Conservation (phyloP, 2,888 invertebrate species). For the Embidobia sp. region DNA sequence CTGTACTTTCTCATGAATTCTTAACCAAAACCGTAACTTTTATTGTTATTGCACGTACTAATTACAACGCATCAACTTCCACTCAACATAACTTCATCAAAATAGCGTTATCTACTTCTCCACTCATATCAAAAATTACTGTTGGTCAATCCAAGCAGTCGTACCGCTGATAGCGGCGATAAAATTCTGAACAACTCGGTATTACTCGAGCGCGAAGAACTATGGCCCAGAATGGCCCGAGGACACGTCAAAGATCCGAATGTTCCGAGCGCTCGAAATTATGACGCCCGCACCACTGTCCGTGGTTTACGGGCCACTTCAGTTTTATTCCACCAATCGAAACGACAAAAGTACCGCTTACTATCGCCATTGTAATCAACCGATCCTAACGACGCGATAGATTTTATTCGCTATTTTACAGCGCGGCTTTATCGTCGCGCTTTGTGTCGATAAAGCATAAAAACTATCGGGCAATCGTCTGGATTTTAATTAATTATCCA, state of each 20-base stretch:
- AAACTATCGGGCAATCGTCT: constrained; percentile 14
- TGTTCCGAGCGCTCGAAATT: constrained; percentile 19
- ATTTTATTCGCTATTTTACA: constrained; percentile 63
- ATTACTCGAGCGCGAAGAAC: constrained; percentile 62
- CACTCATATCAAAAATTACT: constrained; percentile 12
- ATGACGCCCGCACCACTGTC: constrained; percentile 34
- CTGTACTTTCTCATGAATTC: no score
- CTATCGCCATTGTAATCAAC: constrained; percentile 59
- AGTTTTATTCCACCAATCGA: constrained; percentile 55
- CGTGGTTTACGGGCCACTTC: constrained; percentile 59
- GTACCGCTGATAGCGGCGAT: constrained; percentile 76
- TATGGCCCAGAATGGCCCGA: constrained; percentile 70
- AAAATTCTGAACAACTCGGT: constrained; percentile 77
- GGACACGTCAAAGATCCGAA: constrained; percentile 65
- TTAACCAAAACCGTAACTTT: no score
- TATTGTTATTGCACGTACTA: no score
- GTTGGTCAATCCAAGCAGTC: constrained; percentile 71
- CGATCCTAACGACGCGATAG: constrained; percentile 58
- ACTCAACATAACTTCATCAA: no score
- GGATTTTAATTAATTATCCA: constrained; percentile 51
- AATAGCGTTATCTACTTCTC: no score
- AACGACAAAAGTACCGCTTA: constrained; percentile 62
- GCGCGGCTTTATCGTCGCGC: constrained; percentile 47
- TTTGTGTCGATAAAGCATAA: constrained; percentile 53
- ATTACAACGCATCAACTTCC: no score